phyloP scores from a whole-genome alignment of 2,113 vertebrate genomes.

The Podarcis muralis region DNA sequence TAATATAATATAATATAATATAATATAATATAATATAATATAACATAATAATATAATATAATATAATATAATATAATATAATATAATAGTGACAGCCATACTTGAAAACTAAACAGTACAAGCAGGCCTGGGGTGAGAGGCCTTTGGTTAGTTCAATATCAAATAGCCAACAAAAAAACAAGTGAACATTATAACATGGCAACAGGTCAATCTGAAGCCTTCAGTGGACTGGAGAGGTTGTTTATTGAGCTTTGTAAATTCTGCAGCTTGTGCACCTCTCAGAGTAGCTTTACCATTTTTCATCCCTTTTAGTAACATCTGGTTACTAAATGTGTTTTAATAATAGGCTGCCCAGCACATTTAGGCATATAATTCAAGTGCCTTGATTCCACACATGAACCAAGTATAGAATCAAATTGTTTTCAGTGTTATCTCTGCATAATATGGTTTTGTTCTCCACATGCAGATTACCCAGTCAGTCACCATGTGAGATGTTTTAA shows the following conservation, averaged over 20 bases:
- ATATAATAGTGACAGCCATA: conserved; percentile 4
- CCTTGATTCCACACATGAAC: conserved; percentile 55
- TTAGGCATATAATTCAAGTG: conserved; percentile 52
- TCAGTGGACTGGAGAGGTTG: not conserved
- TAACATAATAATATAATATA: not conserved
- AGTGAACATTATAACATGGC: not conserved
- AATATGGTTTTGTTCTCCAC: not conserved
- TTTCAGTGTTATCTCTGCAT: conserved; percentile 28
- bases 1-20: too few relatives aligned
- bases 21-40: too few relatives aligned
- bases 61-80: too few relatives aligned
- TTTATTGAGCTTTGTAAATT: not conserved
- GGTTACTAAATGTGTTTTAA: conserved; percentile 61
- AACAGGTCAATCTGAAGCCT: not conserved
- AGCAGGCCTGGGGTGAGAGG: not conserved
- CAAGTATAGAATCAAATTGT: conserved; percentile 40
- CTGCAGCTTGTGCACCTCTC: conserved; percentile 32
- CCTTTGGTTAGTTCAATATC: not conserved
- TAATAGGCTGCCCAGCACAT: conserved; percentile 62
- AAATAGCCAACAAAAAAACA: not conserved
- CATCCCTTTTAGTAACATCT: conserved; percentile 55
- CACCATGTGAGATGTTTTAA: not conserved
- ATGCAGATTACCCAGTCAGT: not conserved
- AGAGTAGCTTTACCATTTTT: conserved; percentile 51
- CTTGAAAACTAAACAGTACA: conserved; percentile 9